Evolutionary conservation across 2,888 invertebrate species (phyloP), one percentile per base, ranked within the genome.

Genomic region (Calameuta pallipes): DNA sequence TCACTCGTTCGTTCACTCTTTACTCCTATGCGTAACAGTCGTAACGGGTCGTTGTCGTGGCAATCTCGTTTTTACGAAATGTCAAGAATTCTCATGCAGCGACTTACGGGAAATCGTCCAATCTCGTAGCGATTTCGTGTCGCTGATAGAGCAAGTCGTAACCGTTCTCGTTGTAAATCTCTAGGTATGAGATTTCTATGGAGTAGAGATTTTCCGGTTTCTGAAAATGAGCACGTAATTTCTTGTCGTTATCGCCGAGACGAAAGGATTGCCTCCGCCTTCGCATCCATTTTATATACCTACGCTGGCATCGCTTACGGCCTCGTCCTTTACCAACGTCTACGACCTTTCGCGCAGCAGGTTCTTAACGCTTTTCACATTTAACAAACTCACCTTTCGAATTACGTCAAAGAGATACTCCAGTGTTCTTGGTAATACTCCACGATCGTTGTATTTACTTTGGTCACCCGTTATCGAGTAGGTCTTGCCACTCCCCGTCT

Each of bases 401-500:
- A 92, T 90, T 74, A 86, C 87, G 69, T 91, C 86, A 82, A 93
- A 93, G 81, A 93, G 90, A 83, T 93, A 91, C 81, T 93, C 90
- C 78, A 93, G 90, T 30, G 92, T 92, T 82, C 93, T 88, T 1
- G 94, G 93, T 79, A 93, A 92, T 69, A 94, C 91, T 74, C 94
- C 94, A 79, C 92, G 89, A 31, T 92, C 89, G n/a, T 91, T 88
- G 80, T 90, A 92, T 34, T 88, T 86, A 77, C 88, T 87, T 11
- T 91, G 89, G 30, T 92, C 92, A 13, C 94, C 93, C 6, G 92
- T 93, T 82, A 93, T 93, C 31, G 93, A 90, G 82, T 92, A 93
- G 1, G 93, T 93, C 87, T 94, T 94, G 11, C 93, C 93, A 86
- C 93, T 93, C 69, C 93, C 93, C 23, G 93, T 93, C 93, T 93